Conservation (phyloP, 1,140 invertebrate genomes). For the Cepaea nemoralis region DNA sequence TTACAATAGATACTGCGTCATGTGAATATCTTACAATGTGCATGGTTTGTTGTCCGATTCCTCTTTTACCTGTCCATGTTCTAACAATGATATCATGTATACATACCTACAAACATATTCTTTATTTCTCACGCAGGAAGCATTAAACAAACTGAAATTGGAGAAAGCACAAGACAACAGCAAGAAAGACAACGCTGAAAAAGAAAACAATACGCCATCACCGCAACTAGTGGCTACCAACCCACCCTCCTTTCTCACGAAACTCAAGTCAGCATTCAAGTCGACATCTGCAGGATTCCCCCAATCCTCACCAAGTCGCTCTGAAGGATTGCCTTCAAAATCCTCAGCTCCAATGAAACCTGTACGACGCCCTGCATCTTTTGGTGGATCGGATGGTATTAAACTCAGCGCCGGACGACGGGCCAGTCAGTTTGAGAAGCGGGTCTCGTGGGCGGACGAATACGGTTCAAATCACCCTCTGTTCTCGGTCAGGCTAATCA, state of each 20-base stretch:
- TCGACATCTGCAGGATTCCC: background rate
- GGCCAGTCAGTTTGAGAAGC: background rate
- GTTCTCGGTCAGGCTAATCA: background rate
- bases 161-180: background rate
- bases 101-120: too few species aligned
- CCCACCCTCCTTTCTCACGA: background rate
- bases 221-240: background rate
- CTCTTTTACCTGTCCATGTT: too few species aligned
- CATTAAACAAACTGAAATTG: slow-evolving; percentile 2
- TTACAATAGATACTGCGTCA: too few species aligned
- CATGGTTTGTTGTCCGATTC: too few species aligned
- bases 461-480: background rate
- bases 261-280: slow-evolving; percentile 3
- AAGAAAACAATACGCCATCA: background rate
- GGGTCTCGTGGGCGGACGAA: background rate
- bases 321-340: background rate
- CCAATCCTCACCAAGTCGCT: background rate
- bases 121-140: background rate
- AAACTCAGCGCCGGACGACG: background rate
- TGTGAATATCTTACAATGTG: too few species aligned
- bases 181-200: background rate
- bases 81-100: too few species aligned
- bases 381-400: background rate
- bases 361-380: background rate
- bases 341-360: background rate